Evolutionary conservation across 2,888 invertebrate genomes (phyloP), one percentile per base, ranked within the genome.

Genomic region (Macrophya alboannulata): DNA sequence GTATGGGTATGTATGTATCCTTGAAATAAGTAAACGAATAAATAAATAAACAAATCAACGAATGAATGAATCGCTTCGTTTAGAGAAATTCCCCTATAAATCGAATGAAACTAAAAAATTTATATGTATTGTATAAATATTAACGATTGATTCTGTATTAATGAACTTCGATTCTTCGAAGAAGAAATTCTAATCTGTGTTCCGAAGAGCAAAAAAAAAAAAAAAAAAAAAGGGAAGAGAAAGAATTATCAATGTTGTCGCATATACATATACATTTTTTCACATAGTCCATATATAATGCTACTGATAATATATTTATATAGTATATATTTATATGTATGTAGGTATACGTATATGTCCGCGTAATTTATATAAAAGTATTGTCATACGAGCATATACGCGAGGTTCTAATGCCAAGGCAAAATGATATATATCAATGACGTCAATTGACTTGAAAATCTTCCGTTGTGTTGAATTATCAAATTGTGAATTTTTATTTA

Each of bases 381-480:
- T 55, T n/a, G 55, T 55, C 55, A 55, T 51, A 51, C 51, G 55
- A 55, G 55, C n/a, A n/a, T 17, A 55, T n/a, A n/a, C n/a, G n/a
- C n/a, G n/a, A 55, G 55, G 55, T 55, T 55, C 72, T 72, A 72
- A 45, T 21, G 72, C 72, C 72, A 74, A 74, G 72, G 40, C 40
- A 45, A 43, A 45, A 21, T 45, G 43, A 45, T 45, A 45, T 45
- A 45, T 25, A 74, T 74, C 45, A 45, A 74, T 74, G 72, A 74
- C 72, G 72, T 74, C 72, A 74, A 74, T 74, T 74, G 72, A 74
- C 9, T 74, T 31, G 21, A 72, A 74, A 74, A 74, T 45, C 45
- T 74, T 74, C 72, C 72, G 21, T 43, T 43, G n/a, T 45, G 68
- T 12, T 37, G 68, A 45, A 31, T 12, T 74, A n/a, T 74, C 72